Evolutionary conservation across 1,140 invertebrate genomes (phyloP).

Genomic region (Drosophila mojavensis): DNA sequence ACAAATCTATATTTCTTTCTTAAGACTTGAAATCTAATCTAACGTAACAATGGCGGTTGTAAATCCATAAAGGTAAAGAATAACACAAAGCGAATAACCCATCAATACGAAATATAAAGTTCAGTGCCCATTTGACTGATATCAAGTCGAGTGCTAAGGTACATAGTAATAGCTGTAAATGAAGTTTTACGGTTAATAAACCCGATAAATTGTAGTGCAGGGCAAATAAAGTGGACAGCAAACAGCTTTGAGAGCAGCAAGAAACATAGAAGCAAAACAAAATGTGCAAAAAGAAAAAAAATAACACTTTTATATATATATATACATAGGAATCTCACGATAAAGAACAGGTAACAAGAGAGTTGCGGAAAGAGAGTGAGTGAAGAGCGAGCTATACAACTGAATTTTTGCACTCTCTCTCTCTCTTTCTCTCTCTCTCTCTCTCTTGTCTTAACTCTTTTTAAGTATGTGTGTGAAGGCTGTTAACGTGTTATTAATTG

Average conservation of each 20-base stretch:
- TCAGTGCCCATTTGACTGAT: conserved; percentile 54
- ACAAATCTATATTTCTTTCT: neutral
- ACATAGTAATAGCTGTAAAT: conserved; percentile 42
- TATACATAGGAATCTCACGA: conserved; percentile 16
- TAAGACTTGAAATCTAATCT: conserved; percentile 23
- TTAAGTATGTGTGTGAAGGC: conserved; percentile 33
- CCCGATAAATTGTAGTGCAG: conserved; percentile 59
- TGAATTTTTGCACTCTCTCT: neutral
- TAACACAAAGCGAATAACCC: neutral
- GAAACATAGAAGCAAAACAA: conserved; percentile 75
- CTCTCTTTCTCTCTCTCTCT: conserved; percentile 11
- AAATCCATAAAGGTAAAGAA: conserved; percentile 26
- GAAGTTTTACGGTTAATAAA: conserved; percentile 66
- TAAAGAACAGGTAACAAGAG: conserved; percentile 20
- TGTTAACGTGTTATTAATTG: conserved; percentile 43
- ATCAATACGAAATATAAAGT: conserved; percentile 19
- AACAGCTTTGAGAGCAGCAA: conserved; percentile 23
- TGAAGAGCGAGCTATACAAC: neutral
- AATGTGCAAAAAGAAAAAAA: conserved; percentile 52
- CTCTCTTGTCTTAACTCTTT: conserved; percentile 4
- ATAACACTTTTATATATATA: neutral
- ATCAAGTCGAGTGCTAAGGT: conserved; percentile 28
- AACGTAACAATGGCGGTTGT: conserved; percentile 19
- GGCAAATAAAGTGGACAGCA: conserved; percentile 41
- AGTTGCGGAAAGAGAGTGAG: conserved; percentile 19